These are phyloP conservation scores for Trachelipus rathkii DNA, from an alignment of 1,140 invertebrate species.

Conservation along the genomic window DNA sequence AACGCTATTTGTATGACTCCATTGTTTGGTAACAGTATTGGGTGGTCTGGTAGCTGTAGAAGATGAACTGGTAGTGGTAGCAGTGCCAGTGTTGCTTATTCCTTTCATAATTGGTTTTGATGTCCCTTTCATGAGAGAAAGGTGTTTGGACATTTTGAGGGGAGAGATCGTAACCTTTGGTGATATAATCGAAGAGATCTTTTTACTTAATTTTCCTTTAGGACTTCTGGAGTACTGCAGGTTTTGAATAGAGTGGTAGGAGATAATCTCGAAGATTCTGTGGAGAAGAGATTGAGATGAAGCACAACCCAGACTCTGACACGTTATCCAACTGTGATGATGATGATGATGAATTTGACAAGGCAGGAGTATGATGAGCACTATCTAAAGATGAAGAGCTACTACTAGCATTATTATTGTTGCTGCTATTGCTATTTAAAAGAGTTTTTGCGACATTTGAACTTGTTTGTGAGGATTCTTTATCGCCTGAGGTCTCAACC, in stretches of 20 bases:
- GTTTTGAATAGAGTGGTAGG: no score
- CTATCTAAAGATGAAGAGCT: background rate
- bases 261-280: no score
- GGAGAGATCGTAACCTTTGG: background rate
- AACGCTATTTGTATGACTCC: no score
- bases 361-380: no score
- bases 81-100: background rate
- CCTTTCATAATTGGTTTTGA: background rate
- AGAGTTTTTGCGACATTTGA: constrained; percentile 17
- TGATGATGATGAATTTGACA: no score
- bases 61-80: background rate
- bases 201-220: background rate
- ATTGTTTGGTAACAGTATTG: no score
- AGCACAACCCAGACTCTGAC: no score
- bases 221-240: no score
- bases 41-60: constrained; percentile 6
- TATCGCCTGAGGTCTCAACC: constrained; percentile 4
- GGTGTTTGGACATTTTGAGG: background rate
- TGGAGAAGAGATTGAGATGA: no score
- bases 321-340: no score
- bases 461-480: constrained; percentile 16
- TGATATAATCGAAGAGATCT: background rate
- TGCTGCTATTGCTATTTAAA: constrained; percentile 22
- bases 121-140: background rate
- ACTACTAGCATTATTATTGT: constrained; percentile 4